Evolutionary conservation across 2,113 vertebrate species (phyloP).

Genomic region (Emydura subglobosa): DNA sequence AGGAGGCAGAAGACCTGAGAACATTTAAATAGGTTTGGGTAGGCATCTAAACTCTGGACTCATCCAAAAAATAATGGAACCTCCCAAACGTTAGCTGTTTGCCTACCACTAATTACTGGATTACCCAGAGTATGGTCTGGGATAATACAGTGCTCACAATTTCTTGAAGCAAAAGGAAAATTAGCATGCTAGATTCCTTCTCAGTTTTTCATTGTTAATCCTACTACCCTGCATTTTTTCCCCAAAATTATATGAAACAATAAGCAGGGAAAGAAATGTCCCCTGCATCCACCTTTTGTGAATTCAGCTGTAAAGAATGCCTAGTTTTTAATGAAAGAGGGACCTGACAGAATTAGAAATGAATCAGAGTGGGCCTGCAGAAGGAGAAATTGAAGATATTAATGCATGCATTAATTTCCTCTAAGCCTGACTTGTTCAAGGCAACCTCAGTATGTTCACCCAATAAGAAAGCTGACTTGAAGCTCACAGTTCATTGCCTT

Average conservation of each 20-base stretch:
- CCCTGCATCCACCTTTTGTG: not conserved
- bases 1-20: not conserved
- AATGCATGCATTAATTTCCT: not conserved
- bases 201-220: not conserved
- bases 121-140: not conserved
- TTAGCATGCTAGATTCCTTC: not conserved
- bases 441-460: not conserved
- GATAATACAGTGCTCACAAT: not conserved
- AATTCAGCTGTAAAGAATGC: not conserved
- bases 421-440: not conserved
- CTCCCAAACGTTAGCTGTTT: not conserved
- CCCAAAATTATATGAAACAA: not conserved
- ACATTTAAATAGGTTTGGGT: accelerated
- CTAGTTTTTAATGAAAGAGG: not conserved
- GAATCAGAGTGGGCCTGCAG: not conserved
- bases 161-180: not conserved
- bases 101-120: not conserved
- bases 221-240: not conserved
- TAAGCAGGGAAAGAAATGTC: not conserved
- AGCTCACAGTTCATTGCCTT: not conserved
- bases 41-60: not conserved
- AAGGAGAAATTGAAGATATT: not conserved
- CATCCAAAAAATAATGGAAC: accelerated
- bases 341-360: not conserved
- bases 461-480: not conserved